Conservation (phyloP, 2,113 vertebrate genomes). For the Engystomops pustulosus region DNA sequence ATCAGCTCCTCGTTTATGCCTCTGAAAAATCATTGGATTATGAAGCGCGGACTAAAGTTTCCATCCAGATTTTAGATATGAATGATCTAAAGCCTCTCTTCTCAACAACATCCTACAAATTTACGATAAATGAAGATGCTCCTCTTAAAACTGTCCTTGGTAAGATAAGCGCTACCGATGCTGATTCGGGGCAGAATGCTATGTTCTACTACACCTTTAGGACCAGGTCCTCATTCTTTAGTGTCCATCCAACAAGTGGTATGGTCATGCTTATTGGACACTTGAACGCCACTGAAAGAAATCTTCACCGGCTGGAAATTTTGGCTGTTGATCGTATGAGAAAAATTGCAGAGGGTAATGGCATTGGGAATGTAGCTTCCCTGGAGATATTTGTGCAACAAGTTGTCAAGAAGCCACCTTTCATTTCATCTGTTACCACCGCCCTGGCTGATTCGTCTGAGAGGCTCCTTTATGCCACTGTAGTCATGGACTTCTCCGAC, state of each 20-base stretch:
- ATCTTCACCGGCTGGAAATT: constrained; percentile 84
- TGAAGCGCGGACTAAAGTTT: constrained; percentile 82
- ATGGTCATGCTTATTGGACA: constrained; percentile 79
- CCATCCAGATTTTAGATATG: constrained; percentile 87
- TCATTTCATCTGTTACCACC: constrained; percentile 71
- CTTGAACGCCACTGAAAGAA: constrained; percentile 80
- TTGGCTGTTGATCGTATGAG: constrained; percentile 91
- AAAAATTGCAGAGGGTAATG: constrained; percentile 84
- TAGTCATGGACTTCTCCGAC: constrained; percentile 75
- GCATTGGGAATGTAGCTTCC: constrained; percentile 85
- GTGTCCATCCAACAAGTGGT: constrained; percentile 87
- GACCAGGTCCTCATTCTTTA: constrained; percentile 78
- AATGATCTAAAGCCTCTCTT: constrained; percentile 96
- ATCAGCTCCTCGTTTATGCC: constrained; percentile 86
- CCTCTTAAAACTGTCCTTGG: constrained; percentile 81
- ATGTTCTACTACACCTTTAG: constrained; percentile 90
- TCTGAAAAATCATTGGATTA: constrained; percentile 78
- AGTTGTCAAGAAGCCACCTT: constrained; percentile 71
- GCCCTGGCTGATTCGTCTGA: constrained; percentile 66
- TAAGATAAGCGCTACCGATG: constrained; percentile 89
- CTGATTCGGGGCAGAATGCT: constrained; percentile 88
- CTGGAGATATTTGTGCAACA: constrained; percentile 82
- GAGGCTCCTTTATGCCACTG: constrained; percentile 73
- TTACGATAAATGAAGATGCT: constrained; percentile 82
- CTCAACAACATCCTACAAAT: constrained; percentile 90